Percentiles rank a stretch among this genome's conserved stretches.
phyloP scores from a whole-genome alignment of 2,797 vertebrate species.

The Coreius guichenoti region DNA sequence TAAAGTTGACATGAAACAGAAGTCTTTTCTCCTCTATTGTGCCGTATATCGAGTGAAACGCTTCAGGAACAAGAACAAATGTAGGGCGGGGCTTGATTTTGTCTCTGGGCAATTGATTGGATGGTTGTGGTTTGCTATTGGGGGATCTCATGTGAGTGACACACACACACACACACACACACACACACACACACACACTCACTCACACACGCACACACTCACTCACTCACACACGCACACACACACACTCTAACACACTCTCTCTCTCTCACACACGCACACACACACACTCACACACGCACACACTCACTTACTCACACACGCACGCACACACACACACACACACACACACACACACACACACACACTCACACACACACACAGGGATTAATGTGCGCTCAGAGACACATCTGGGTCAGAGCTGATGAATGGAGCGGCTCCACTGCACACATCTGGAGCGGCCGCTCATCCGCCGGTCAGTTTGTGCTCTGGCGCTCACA shows the following conservation, averaged over 20 bases:
- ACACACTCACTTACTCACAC: no score
- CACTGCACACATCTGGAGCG: slow-evolving; percentile 55
- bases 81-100: background rate
- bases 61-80: background rate
- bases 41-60: background rate
- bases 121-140: background rate
- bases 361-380: background rate
- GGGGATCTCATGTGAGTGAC: background rate
- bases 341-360: no score
- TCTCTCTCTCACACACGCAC: no score
- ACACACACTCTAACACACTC: no score
- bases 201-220: no score
- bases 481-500: background rate
- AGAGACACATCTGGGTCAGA: slow-evolving; percentile 80
- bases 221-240: no score
- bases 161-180: no score
- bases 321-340: no score
- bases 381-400: background rate
- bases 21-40: no score
- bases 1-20: background rate
- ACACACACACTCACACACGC: no score
- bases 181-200: no score
- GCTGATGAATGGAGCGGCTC: slow-evolving; percentile 80
- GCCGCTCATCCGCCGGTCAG: background rate
- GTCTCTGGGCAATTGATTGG: background rate